Evolutionary conservation across 1,140 invertebrate genomes (phyloP), one percentile per base, ranked within the genome.

Genomic region (Drosophila nebulosa): DNA sequence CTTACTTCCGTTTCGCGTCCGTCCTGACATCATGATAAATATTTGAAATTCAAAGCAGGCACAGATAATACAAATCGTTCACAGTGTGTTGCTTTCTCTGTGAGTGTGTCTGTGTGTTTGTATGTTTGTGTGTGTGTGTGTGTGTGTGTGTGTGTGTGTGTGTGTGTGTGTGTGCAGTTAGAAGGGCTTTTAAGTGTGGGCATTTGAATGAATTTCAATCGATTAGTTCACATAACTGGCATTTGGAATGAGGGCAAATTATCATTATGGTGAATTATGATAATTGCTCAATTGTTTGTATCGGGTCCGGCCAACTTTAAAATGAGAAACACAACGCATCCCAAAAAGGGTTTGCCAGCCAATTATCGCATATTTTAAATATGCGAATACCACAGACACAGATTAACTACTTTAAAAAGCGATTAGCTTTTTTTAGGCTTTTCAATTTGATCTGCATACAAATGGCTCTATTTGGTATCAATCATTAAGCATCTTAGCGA

Each of bases 11-110:
- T 32, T 32, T 10, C n/a, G n/a, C n/a, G n/a, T n/a, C n/a, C 30
- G 10, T 32, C 18, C 22, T 35, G 10, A 14, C n/a, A 32, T 50
- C 30, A 35, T 14, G 55, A 62, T 53, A 63, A 69, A 26, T 35
- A 55, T 60, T 75, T 71, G 55, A 75, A 67, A 75, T 75, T 72
- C 73, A 72, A 72, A 75, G 66, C 73, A 75, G 63, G 67, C 52
- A 55, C 24, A 55, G 52, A 55, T 55, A 55, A 55, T 30, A 30
- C 27, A 26, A 69, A 69, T 69, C 59, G 66, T 55, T 57, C 55
- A 55, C 52, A 64, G 62, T 39, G 14, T 39, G 30, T 32, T 32
- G 30, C 30, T 32, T 12, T 32, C 9, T 32, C 0, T 12, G 9
- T 32, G 9, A 14, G n/a, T 46, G 9, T 46, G 16, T 16, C 1